Base-by-base conservation (phyloP, 2,113 vertebrate genomes). In the Catharus minimus region DNA sequence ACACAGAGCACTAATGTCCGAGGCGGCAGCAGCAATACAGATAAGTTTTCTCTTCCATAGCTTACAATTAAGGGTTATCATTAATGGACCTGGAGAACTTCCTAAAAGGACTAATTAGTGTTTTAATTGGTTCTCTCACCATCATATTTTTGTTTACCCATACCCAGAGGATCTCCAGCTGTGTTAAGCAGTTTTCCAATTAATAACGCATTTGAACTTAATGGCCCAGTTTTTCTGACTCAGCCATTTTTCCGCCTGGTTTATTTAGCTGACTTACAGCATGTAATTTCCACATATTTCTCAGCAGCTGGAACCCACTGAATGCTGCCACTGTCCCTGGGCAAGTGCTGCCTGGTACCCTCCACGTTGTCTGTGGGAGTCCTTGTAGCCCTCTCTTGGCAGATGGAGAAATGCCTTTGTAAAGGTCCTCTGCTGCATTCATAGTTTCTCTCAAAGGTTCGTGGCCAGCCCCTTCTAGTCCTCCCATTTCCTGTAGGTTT, bases 251-350 rank as follows among this genome's bases (percentile, higher is more conserved):
- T 65, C 69, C 41, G 24, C 86, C 80, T 88, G 33, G 65, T 90
- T 93, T 92, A n/a, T 58, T 90, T 85, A 94, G 82, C 87, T 65
- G 71, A 73, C 56, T 93, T 94, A 68, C 50, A 90, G 88, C 73
- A n/a, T 41, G 65, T 36, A 76, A 88, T 94, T 88, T 92, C 94
- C 83, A 92, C 69, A 30, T 44, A 81, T 71, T 93, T 88, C 87
- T 89, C 82, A 88, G 88, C 62, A 90, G 86, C 90, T 95, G 92
- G 68, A 92, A 89, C 41, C 30, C 7, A 1, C 60, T 95, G 92
- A 96, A 95, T 88, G 69, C 60, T 84, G 64, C 83, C 82, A 88
- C 83, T 95, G 85, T 91, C 82, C 90, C 85, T 50, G 62, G n/a
- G 30, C 65, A 80, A 90, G 61, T 55, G 39, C 76, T 88, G 89